Conservation (phyloP, 2,888 invertebrate species). For the Andrena bicolor region DNA sequence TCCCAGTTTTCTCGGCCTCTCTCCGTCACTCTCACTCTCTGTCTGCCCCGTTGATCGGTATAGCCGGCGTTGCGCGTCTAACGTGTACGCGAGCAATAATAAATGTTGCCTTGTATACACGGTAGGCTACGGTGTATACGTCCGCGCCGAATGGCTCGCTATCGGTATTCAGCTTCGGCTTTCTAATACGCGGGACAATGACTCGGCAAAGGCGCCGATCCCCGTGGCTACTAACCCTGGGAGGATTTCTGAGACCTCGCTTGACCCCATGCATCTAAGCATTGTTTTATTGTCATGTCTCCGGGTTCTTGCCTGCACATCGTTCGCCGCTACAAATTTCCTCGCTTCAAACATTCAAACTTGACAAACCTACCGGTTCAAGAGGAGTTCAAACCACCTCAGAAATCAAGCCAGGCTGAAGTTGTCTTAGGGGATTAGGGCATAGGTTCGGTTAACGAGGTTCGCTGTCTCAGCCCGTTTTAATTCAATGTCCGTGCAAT, state of each 20-base stretch:
- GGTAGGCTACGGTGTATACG: constrained; percentile 57
- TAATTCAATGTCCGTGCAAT: constrained; percentile 37
- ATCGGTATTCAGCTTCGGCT: constrained; percentile 74
- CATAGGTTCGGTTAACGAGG: background rate
- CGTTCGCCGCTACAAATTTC: too few species aligned
- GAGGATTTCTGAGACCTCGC: too few species aligned
- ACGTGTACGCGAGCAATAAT: constrained; percentile 68
- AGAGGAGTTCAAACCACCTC: too few species aligned
- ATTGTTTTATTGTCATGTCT: too few species aligned
- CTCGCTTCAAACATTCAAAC: too few species aligned
- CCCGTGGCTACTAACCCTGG: constrained; percentile 43
- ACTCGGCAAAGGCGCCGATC: constrained; percentile 68
- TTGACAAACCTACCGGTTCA: too few species aligned
- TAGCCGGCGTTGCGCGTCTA: constrained; percentile 37
- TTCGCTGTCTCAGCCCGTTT: constrained; percentile 16
- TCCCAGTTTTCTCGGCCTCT: constrained; percentile 7
- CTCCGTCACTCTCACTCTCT: constrained; percentile 42
- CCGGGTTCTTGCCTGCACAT: too few species aligned
- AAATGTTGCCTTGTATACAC: constrained; percentile 73
- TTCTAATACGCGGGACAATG: constrained; percentile 77
- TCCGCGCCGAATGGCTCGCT: constrained; percentile 53
- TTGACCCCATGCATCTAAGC: too few species aligned
- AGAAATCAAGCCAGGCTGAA: too few species aligned
- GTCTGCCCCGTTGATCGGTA: constrained; percentile 15
- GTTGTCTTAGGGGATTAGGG: background rate